Conservation (phyloP, 2,888 invertebrate species). For the Sinelater perroti region DNA sequence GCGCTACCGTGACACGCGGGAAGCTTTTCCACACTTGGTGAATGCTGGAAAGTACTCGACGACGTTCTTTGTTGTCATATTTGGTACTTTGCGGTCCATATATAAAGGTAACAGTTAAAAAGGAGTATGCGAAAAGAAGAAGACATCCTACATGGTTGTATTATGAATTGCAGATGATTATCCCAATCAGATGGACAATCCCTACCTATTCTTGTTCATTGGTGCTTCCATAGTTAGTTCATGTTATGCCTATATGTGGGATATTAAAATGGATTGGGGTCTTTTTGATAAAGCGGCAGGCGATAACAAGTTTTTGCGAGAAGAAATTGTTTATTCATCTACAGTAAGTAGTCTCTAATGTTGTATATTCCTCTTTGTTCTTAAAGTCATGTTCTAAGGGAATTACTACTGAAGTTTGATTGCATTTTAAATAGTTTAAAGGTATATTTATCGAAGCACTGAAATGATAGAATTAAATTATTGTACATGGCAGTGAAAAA, state of each 20-base stretch:
- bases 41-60: constrained; percentile 86
- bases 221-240: constrained; percentile 73
- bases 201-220: constrained; percentile 77
- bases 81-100: constrained; percentile 59
- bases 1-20: constrained; percentile 81
- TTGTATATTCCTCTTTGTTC: no score
- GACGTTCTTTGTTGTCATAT: constrained; percentile 76
- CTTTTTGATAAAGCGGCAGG: constrained; percentile 78
- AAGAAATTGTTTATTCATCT: constrained; percentile 82
- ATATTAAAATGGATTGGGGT: constrained; percentile 91
- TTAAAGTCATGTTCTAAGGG: no score
- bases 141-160: constrained; percentile 21
- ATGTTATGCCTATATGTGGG: constrained; percentile 85
- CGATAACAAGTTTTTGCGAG: constrained; percentile 78
- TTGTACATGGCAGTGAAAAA: no score
- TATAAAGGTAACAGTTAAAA: constrained; percentile 51
- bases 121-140: not conserved
- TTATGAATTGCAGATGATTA: constrained; percentile 62
- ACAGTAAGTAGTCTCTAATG: constrained; percentile 71
- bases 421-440: no score
- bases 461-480: no score
- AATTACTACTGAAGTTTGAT: no score
- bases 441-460: no score
- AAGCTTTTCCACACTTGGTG: constrained; percentile 81
- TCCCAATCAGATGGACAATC: constrained; percentile 65